Evolutionary conservation across 1,140 invertebrate species (phyloP).

Genomic region (Orchestia grillus): DNA sequence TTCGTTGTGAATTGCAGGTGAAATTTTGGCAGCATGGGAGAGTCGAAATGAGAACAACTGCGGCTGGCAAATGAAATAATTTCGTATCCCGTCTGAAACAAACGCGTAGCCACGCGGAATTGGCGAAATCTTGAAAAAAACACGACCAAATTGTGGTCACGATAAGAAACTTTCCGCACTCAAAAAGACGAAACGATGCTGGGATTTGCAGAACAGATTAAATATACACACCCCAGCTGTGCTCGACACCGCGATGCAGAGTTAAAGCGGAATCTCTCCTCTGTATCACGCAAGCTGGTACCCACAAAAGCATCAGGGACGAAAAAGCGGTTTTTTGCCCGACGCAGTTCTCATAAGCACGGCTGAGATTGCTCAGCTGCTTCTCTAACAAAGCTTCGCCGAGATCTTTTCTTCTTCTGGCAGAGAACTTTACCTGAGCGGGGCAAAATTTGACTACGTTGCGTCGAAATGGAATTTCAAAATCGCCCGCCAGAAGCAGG

Average conservation of each 20-base stretch:
- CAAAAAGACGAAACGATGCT: neutral
- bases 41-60: no score
- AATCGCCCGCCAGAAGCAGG: neutral
- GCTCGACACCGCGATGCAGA: neutral
- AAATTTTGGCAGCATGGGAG: no score
- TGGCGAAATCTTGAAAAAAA: neutral
- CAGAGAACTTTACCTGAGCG: constrained; percentile 1
- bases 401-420: neutral
- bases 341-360: constrained; percentile 37
- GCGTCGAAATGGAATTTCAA: constrained; percentile 17
- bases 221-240: neutral
- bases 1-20: no score
- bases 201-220: neutral
- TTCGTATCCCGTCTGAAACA: no score
- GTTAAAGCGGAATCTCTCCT: neutral
- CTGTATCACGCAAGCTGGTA: neutral
- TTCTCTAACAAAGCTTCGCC: neutral
- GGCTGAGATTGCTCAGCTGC: constrained; percentile 9
- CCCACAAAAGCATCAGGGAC: neutral
- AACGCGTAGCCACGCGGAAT: neutral
- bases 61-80: no score
- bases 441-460: constrained; percentile 3
- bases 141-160: neutral
- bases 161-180: no score
- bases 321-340: neutral